A percentile compares a stretch with the other conserved stretches of the same genome.
These are phyloP conservation scores for Pitta sordida DNA, from an alignment of 2,113 vertebrate genomes.

Conservation along the genomic window DNA sequence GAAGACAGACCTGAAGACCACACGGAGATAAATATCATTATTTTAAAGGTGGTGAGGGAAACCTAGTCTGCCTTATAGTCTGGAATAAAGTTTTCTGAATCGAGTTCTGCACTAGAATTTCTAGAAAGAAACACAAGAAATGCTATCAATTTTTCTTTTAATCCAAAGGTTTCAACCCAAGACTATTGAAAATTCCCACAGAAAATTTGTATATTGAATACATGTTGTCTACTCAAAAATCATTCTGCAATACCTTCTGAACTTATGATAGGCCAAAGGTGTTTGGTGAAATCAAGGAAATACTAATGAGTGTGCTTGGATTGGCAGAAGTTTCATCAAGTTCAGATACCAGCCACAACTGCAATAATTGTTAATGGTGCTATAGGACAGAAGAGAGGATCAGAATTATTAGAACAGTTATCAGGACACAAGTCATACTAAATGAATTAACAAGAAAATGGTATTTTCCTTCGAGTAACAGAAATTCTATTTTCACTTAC, in stretches of 20 bases:
- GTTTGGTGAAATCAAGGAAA: background rate
- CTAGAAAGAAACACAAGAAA: background rate
- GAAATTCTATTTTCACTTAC: background rate
- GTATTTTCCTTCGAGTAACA: background rate
- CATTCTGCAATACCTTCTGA: background rate
- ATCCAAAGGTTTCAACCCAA: background rate
- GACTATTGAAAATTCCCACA: background rate
- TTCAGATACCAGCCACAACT: background rate
- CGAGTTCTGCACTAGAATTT: background rate
- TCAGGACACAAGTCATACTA: background rate
- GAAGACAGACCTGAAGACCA: background rate
- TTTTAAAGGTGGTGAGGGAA: background rate
- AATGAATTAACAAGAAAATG: background rate
- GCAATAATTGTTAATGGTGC: background rate
- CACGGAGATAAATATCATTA: background rate
- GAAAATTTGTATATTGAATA: background rate
- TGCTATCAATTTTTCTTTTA: background rate
- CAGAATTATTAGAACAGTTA: background rate
- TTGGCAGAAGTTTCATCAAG: background rate
- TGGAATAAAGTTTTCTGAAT: background rate
- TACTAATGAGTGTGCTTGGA: background rate
- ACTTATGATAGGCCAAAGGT: rapidly evolving
- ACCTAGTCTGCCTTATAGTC: background rate
- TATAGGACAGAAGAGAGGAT: background rate
- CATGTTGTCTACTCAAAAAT: background rate